phyloP scores from a whole-genome alignment of 2,113 vertebrate species.

The Corvus hawaiiensis region DNA sequence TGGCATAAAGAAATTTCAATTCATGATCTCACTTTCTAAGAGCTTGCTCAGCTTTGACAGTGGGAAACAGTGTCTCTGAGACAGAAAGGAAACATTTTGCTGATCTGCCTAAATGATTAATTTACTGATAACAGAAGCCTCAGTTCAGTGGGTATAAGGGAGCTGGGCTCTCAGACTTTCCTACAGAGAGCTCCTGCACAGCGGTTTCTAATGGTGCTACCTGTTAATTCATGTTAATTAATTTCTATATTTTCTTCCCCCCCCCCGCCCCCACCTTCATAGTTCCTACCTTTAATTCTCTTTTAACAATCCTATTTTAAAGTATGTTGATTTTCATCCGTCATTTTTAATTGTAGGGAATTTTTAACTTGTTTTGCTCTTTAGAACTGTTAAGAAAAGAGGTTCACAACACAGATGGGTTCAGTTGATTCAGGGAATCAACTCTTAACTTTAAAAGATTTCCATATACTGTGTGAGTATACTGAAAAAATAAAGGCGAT shows the following conservation, averaged over 20 bases:
- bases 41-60: background rate
- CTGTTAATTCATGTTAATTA: background rate
- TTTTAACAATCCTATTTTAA: background rate
- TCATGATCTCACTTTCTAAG: background rate
- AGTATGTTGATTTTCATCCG: background rate
- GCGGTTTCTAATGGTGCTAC: background rate
- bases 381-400: background rate
- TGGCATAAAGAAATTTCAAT: background rate
- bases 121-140: background rate
- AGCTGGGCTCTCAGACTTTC: background rate
- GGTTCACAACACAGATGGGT: background rate
- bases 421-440: background rate
- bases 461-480: background rate
- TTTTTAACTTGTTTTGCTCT: background rate
- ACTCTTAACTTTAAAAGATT: background rate
- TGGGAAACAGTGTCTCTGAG: background rate
- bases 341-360: background rate
- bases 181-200: background rate
- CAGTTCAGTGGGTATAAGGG: background rate
- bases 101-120: background rate
- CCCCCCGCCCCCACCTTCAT: no score
- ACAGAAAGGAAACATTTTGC: background rate
- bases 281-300: background rate
- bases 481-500: background rate
- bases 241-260: accelerated